These are phyloP conservation scores for Schizopygopsis malacanthus DNA, from an alignment of 2,797 vertebrate genomes.

Conservation along the genomic window DNA sequence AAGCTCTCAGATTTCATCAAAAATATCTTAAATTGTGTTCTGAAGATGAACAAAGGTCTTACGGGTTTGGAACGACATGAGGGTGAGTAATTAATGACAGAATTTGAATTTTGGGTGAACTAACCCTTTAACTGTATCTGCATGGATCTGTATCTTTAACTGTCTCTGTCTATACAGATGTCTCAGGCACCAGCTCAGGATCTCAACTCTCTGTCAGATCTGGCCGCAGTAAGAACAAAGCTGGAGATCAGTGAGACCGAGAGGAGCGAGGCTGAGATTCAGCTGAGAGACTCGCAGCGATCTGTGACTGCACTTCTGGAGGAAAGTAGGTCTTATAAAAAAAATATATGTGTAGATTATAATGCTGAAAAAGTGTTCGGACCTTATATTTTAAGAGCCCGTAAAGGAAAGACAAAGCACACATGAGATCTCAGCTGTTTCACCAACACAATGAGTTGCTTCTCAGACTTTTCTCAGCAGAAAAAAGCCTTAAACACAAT, in stretches of 20 bases:
- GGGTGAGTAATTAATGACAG: no score
- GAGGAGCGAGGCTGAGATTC: slow-evolving; percentile 59
- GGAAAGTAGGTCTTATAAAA: slow-evolving; percentile 69
- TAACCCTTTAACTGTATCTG: background rate
- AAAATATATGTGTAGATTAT: background rate
- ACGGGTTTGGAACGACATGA: no score
- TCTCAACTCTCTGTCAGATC: slow-evolving; percentile 59
- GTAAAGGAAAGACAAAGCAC: background rate
- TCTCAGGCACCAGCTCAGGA: slow-evolving; percentile 60
- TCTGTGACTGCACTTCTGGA: slow-evolving; percentile 65
- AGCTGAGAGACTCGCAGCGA: slow-evolving; percentile 65
- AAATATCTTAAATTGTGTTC: no score
- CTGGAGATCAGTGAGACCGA: slow-evolving; percentile 67
- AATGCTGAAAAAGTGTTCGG: background rate
- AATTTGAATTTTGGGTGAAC: no score
- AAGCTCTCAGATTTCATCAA: no score
- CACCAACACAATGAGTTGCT: background rate
- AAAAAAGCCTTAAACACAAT: background rate
- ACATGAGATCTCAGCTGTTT: background rate
- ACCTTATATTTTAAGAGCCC: background rate
- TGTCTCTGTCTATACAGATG: slow-evolving; percentile 60
- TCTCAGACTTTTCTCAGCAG: background rate
- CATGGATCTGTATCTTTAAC: no score
- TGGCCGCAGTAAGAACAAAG: slow-evolving; percentile 65
- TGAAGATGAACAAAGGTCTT: no score